Percentiles rank a stretch among this genome's conserved stretches.
These are phyloP conservation scores for Bradypodion ventrale DNA, from an alignment of 2,797 vertebrate species.

Conservation along the genomic window DNA sequence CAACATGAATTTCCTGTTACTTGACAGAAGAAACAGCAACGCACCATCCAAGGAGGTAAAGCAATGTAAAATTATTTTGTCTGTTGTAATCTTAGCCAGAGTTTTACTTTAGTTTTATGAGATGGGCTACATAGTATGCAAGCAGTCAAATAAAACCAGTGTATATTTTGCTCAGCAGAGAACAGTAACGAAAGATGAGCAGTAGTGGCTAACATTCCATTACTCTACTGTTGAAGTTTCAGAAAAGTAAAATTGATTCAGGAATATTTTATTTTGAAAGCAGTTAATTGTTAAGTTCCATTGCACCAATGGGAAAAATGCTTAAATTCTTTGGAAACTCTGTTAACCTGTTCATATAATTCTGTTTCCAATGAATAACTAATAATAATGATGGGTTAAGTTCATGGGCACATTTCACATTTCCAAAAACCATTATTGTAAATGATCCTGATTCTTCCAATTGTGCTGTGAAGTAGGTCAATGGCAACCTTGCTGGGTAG, in stretches of 20 bases:
- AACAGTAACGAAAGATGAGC: neutral
- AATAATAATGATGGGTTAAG: neutral
- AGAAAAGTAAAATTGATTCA: neutral
- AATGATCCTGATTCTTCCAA: neutral
- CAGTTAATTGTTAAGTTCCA: neutral
- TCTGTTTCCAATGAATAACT: neutral
- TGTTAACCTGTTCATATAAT: neutral
- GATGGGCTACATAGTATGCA: neutral
- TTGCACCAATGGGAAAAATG: neutral
- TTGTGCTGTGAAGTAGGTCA: neutral
- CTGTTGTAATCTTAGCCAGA: neutral
- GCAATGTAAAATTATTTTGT: neutral
- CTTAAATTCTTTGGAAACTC: neutral
- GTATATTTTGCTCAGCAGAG: neutral
- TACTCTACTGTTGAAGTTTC: neutral
- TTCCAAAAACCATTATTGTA: neutral
- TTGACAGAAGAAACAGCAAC: neutral
- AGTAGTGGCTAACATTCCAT: neutral
- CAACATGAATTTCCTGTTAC: neutral
- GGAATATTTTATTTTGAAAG: neutral
- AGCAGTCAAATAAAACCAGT: neutral
- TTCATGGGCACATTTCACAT: neutral
- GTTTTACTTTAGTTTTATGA: neutral
- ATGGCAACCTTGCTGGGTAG: neutral
- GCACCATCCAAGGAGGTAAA: too few relatives aligned